A percentile compares a stretch with the other conserved stretches of the same genome.
These are phyloP conservation scores for Huso huso DNA, from an alignment of 2,797 vertebrate species.

Conservation along the genomic window DNA sequence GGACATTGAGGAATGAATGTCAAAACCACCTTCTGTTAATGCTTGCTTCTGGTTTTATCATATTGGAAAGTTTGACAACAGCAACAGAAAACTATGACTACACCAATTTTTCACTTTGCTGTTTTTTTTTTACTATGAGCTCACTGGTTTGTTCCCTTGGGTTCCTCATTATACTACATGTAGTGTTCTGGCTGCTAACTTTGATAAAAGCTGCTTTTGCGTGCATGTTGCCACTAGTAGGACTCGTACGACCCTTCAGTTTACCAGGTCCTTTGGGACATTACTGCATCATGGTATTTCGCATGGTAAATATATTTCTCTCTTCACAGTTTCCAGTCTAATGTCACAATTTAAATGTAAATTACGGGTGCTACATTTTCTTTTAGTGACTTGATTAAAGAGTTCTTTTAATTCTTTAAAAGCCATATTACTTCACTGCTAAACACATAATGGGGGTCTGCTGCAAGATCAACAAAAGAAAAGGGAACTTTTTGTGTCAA, in stretches of 20 bases:
- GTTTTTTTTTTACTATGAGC: constrained; percentile 49
- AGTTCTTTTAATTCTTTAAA: neutral
- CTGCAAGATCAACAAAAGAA: neutral
- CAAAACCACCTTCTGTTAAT: constrained; percentile 41
- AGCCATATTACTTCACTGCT: neutral
- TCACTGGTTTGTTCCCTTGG: constrained; percentile 43
- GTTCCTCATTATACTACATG: constrained; percentile 40
- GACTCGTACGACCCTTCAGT: neutral
- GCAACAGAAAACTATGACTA: constrained; percentile 46
- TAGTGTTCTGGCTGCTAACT: constrained; percentile 19
- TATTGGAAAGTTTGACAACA: constrained; percentile 62
- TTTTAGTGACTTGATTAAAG: neutral
- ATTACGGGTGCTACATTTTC: neutral
- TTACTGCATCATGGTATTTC: neutral
- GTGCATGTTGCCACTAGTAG: neutral
- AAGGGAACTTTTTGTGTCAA: too few species aligned
- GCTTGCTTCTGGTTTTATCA: constrained; percentile 65
- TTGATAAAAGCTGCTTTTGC: constrained; percentile 11
- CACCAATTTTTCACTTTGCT: constrained; percentile 41
- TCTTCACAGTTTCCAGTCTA: neutral
- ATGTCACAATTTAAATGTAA: neutral
- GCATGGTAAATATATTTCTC: neutral
- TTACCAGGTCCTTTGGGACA: neutral
- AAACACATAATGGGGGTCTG: neutral
- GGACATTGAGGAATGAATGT: constrained; percentile 48